Base-by-base conservation (phyloP, 2,113 vertebrate species). In the Myiopsitta monachus region DNA sequence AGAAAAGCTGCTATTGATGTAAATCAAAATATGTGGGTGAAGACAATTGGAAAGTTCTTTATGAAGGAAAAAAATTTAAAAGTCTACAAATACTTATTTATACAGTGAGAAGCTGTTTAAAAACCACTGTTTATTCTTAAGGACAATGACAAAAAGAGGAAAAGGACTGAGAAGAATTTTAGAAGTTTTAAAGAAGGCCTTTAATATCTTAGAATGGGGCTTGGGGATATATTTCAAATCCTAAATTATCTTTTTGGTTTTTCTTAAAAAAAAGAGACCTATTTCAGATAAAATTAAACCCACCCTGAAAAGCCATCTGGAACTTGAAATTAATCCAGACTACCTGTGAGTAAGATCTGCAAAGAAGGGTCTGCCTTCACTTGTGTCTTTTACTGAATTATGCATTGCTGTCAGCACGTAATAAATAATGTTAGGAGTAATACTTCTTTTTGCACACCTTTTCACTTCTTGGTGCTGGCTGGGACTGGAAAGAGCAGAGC, bases 371-470 rank as follows among this genome's bases (percentile, higher is more conserved):
- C 63, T 96, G 89, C 51, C 88, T 91, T 95, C 66, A 72, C 83
- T 91, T 21, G 17, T 94, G 83, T 85, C 94, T 92, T 90, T 57
- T 62, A 72, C 22, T 47, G 46, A 89, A 41, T n/a, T 69, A 72
- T 83, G 83, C 57, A 78, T 10, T 8, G 14, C 47, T 96, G 91
- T 96, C 94, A 95, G 57, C 91, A 94, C 88, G 72, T 95, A 88
- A 95, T 94, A 94, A 94, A 96, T 94, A 90, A 91, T 22, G 38
- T 72, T 94, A 90, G 91, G 89, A 91, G 74, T 73, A 73, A 83
- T 59, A 51, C 62, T 46, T 87, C 54, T 95, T 96, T 94, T 91
- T 68, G 72, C 87, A 94, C 75, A 94, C 64, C 72, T 86, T 70
- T 95, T 92, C 88, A 92, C 66, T 93, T 88, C 79, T 89, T 21